phyloP scores from a whole-genome alignment of 30 jellyfish, hydroid and myxozoan genomes.

The Nemopilema nomurai region DNA sequence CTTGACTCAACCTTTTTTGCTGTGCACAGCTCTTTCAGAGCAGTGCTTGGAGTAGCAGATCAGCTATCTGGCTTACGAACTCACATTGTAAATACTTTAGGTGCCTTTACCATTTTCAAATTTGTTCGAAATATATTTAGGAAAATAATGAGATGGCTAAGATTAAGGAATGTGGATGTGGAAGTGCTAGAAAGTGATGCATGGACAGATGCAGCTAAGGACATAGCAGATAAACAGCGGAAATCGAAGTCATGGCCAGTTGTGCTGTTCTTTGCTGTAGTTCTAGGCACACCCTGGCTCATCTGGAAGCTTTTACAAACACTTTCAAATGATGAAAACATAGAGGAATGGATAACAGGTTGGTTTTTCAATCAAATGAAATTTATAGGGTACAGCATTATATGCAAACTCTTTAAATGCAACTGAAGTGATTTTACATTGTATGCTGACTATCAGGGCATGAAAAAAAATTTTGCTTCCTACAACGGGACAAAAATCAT shows the following conservation, averaged over 20 bases:
- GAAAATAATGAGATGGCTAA: conserved; percentile 52
- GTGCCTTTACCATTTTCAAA: conserved; percentile 64
- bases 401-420: too few relatives aligned
- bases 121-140: conserved; percentile 41
- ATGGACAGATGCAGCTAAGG: conserved; percentile 56
- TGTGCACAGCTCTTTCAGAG: conserved; percentile 84
- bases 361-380: not conserved
- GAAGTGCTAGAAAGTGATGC: conserved; percentile 40
- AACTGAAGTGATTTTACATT: too few relatives aligned
- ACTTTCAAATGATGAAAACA: conserved; percentile 44
- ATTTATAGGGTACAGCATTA: too few relatives aligned
- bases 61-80: conserved; percentile 59
- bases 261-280: conserved; percentile 74
- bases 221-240: conserved; percentile 21
- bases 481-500: too few relatives aligned
- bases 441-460: too few relatives aligned
- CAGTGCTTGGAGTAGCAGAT: conserved; percentile 90
- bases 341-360: conserved; percentile 79
- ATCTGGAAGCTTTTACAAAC: conserved; percentile 82
- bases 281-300: conserved; percentile 88
- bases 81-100: conserved; percentile 65
- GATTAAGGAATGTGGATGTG: conserved; percentile 34
- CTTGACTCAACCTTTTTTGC: conserved; percentile 94
- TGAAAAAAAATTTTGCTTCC: too few relatives aligned
- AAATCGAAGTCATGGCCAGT: conserved; percentile 76